Base-by-base conservation (phyloP, 2,113 vertebrate species). In the Himantopus leucocephalus region DNA sequence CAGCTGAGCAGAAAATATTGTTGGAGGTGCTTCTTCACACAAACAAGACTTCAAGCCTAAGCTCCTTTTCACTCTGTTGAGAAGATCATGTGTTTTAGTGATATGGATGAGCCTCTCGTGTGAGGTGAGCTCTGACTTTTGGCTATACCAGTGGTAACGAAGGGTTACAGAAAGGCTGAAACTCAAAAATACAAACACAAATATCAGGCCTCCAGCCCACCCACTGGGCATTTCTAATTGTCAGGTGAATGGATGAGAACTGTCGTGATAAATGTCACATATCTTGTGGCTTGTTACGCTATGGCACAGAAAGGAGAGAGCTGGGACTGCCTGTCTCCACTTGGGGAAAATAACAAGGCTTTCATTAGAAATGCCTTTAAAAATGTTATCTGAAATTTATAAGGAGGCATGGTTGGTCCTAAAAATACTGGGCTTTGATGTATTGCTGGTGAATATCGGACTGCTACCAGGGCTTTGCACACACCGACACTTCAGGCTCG, bases 231-330 rank as follows among this genome's bases (percentile, higher is more conserved):
- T 91, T 91, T 97, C 95, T 98, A 96, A 97, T 97, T 98, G 98
- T 98, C 98, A 98, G 83, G 95, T 96, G 94, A 97, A 97, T 92
- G 97, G 97, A 96, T 97, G 62, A 91, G 94, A 94, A 85, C 73
- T 97, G 95, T 97, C 68, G 77, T 98, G 98, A 98, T 97, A 98
- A 98, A 98, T 98, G 98, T 98, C 98, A 98, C 95, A 72, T 96
- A 93, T 97, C 94, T 95, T 82, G 72, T 97, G 90, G 77, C 62
- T 75, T 94, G 88, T 93, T 96, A 84, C 78, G 90, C 88, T 83
- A 67, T 3, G 8, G 35, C 1, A 2, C 34, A 79, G 58, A 68
- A 92, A 88, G 26, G 17, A 67, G 50, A 86, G 91, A 85, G 43
- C 77, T 67, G 6, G 6, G 7, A 27, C 59, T 94, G 63, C n/a